Conservation (phyloP, 2,797 vertebrate species). For the Centropyge bicolor region DNA sequence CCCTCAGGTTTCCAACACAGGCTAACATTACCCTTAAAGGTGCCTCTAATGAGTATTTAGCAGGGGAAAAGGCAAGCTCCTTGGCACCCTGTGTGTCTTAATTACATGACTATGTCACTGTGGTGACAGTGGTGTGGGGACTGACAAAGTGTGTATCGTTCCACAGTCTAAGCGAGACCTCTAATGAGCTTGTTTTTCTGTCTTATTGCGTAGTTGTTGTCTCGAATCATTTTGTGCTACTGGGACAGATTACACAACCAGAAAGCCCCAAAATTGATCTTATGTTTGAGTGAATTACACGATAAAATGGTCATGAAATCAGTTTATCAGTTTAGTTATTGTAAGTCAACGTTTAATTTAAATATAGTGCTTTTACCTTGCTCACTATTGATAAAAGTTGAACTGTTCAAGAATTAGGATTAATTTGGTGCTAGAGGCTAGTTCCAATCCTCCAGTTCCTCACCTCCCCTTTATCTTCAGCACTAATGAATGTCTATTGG, state of each 20-base stretch:
- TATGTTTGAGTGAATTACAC: conserved; percentile 7
- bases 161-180: conserved; percentile 63
- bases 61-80: conserved; percentile 75
- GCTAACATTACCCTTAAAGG: conserved; percentile 81
- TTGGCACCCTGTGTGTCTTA: conserved; percentile 73
- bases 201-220: conserved; percentile 71
- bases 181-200: conserved; percentile 83
- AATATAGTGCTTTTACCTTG: not conserved
- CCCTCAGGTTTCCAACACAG: conserved; percentile 68
- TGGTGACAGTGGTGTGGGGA: conserved; percentile 78
- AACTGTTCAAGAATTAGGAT: conserved; percentile 3
- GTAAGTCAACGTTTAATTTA: not conserved
- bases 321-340: not conserved
- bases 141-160: conserved; percentile 65
- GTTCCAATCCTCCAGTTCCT: conserved; percentile 36
- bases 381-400: not conserved
- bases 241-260: conserved; percentile 57
- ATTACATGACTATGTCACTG: conserved; percentile 81
- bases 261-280: conserved; percentile 10
- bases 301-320: not conserved
- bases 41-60: conserved; percentile 81
- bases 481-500: conserved; percentile 59
- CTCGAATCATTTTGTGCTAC: conserved; percentile 56
- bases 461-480: conserved; percentile 59
- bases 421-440: conserved; percentile 15